These are phyloP conservation scores for Bombus impatiens DNA, from an alignment of 1,140 invertebrate genomes.

Conservation along the genomic window DNA sequence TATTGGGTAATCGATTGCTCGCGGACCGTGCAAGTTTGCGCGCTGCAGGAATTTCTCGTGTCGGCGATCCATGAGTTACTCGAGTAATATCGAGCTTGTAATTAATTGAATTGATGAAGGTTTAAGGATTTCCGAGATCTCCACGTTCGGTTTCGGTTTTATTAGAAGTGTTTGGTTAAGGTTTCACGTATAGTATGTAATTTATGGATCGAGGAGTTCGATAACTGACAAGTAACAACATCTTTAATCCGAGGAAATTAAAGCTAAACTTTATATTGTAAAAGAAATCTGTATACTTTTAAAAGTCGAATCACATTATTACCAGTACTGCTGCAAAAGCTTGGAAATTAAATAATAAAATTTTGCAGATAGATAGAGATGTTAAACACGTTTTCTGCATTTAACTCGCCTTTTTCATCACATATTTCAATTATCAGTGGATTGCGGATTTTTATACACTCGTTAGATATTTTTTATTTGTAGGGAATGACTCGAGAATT, in stretches of 20 bases:
- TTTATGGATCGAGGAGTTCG: not conserved
- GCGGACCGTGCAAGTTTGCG: not conserved
- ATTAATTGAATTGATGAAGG: conserved; percentile 6
- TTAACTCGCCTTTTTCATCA: too few species aligned
- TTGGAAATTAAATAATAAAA: not conserved
- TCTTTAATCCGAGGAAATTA: not conserved
- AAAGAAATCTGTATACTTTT: not conserved
- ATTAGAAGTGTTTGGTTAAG: not conserved
- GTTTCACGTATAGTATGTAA: not conserved
- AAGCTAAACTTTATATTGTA: not conserved
- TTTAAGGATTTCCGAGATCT: not conserved
- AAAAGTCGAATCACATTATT: not conserved
- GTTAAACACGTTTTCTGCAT: too few species aligned
- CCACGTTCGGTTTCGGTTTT: not conserved
- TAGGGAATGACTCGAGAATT: not conserved
- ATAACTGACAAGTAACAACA: not conserved
- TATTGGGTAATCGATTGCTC: conserved; percentile 63
- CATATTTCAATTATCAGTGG: too few species aligned
- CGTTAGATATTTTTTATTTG: not conserved
- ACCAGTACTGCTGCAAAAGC: too few species aligned
- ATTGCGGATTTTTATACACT: not conserved
- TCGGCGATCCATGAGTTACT: conserved; percentile 5
- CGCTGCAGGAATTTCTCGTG: conserved; percentile 13
- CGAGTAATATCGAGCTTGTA: not conserved
- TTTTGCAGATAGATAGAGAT: too few species aligned